Percentiles rank a stretch among this genome's conserved stretches.
Conservation (phyloP, 1,140 invertebrate species). For the Euwallacea fornicatus region DNA sequence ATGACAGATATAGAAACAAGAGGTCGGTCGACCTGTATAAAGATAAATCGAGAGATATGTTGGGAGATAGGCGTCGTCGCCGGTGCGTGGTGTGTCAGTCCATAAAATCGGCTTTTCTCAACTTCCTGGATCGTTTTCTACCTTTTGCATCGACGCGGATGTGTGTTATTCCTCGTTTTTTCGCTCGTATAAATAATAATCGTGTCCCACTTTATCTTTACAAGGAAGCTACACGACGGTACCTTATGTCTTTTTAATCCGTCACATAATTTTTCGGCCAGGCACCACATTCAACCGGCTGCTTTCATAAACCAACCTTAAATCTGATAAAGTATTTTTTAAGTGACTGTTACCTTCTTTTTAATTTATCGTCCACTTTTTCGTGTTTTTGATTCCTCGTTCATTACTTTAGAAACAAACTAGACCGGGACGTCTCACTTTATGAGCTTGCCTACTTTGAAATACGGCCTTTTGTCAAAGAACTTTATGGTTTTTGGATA, state of each 20-base stretch:
- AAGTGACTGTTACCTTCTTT: constrained; percentile 11
- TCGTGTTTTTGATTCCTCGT: not conserved
- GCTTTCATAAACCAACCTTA: constrained; percentile 16
- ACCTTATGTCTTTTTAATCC: constrained; percentile 13
- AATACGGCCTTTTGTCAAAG: constrained; percentile 2
- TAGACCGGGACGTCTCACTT: constrained; percentile 8
- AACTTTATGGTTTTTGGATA: constrained; percentile 22
- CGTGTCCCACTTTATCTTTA: constrained; percentile 5
- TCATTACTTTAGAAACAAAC: not conserved
- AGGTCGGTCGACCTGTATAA: constrained; percentile 13
- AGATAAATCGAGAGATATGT: constrained; percentile 25
- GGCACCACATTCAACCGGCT: not conserved
- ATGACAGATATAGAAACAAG: constrained; percentile 26
- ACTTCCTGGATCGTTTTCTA: constrained; percentile 10
- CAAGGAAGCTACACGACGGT: constrained; percentile 3
- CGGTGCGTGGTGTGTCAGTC: constrained; percentile 16
- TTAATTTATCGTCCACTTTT: constrained; percentile 12
- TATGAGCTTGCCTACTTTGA: not conserved
- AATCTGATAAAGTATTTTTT: constrained; percentile 25
- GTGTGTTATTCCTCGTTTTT: not conserved
- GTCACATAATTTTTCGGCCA: constrained; percentile 14
- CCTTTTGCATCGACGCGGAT: not conserved
- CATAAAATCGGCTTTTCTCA: constrained; percentile 13
- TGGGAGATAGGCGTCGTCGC: constrained; percentile 13
- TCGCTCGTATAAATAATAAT: not conserved